Conservation (phyloP, 2,888 invertebrate species). For the Ypsolopha sequella region DNA sequence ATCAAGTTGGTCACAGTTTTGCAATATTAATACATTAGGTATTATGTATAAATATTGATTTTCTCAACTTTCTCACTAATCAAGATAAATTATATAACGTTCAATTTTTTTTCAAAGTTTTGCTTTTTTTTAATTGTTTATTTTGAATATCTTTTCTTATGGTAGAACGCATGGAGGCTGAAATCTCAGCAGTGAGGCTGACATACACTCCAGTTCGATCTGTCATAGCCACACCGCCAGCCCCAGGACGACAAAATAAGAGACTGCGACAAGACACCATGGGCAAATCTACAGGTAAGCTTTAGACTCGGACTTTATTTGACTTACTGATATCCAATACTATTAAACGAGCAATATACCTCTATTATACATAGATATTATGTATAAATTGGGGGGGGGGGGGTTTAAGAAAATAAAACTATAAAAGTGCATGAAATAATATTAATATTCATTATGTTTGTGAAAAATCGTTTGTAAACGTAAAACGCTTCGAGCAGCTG, state of each 20-base stretch:
- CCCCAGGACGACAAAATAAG: conserved; percentile 31
- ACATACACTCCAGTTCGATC: conserved; percentile 35
- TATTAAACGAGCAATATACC: too few species aligned
- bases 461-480: too few species aligned
- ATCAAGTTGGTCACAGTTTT: background rate
- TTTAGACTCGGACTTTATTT: too few species aligned
- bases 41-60: background rate
- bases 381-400: too few species aligned
- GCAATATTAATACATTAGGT: background rate
- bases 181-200: conserved; percentile 39
- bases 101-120: background rate
- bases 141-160: background rate
- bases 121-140: background rate
- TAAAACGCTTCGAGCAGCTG: too few species aligned
- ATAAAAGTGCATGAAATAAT: too few species aligned
- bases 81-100: background rate
- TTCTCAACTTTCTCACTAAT: background rate
- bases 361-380: too few species aligned
- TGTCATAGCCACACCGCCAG: conserved; percentile 35
- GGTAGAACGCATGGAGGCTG: conserved; percentile 50
- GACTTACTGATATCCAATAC: too few species aligned
- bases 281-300: conserved; percentile 3
- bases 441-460: too few species aligned
- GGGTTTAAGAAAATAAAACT: too few species aligned
- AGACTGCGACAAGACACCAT: conserved; percentile 41